Evolutionary conservation across 2,888 invertebrate species (phyloP).

Genomic region (Erebia aethiops): DNA sequence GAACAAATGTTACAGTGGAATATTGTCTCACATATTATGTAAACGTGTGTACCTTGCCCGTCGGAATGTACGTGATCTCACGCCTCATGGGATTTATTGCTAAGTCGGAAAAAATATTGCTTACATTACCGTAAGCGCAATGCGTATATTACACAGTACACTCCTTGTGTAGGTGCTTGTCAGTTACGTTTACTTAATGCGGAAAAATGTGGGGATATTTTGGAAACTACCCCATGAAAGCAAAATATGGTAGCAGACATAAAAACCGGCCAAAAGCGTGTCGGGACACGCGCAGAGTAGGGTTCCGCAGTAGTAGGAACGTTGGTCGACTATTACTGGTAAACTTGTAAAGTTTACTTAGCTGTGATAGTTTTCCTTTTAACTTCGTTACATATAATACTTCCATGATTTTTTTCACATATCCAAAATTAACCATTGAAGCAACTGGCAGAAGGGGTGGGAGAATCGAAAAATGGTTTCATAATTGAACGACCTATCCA

Average conservation of each 20-base stretch:
- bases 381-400: no score
- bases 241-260: not conserved
- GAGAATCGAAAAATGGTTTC: no score
- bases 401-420: no score
- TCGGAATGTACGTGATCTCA: slow-evolving; percentile 42
- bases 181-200: slow-evolving; percentile 23
- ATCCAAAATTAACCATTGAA: no score
- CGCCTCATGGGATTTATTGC: slow-evolving; percentile 44
- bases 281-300: no score
- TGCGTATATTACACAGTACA: slow-evolving; percentile 32
- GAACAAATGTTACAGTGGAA: slow-evolving; percentile 30
- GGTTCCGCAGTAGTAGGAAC: no score
- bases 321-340: no score
- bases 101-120: slow-evolving; percentile 44
- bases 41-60: slow-evolving; percentile 32
- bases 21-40: slow-evolving; percentile 38
- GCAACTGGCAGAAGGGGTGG: no score
- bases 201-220: slow-evolving; percentile 1
- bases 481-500: no score
- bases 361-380: no score
- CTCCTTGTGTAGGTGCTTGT: slow-evolving; percentile 29
- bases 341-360: no score
- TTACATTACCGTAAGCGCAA: slow-evolving; percentile 41
- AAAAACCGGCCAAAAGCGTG: not conserved
- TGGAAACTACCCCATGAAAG: not conserved